Evolutionary conservation across 2,113 vertebrate genomes (phyloP).

Genomic region (Boulengerochromis microlepis): DNA sequence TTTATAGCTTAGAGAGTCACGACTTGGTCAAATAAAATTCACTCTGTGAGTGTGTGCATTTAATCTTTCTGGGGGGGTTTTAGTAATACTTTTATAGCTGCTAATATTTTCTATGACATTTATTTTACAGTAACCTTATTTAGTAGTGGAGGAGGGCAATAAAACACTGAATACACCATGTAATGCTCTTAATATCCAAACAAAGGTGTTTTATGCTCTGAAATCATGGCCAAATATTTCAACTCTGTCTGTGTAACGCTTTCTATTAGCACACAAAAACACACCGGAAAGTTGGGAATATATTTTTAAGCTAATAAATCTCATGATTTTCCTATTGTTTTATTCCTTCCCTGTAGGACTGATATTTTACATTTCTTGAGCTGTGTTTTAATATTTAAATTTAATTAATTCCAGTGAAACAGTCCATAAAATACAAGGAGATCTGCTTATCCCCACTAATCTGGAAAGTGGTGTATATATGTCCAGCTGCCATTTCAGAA

Average conservation of each 20-base stretch:
- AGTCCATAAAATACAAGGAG: background rate
- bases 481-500: background rate
- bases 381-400: background rate
- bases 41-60: background rate
- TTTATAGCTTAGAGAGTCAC: background rate
- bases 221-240: background rate
- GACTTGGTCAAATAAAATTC: conserved; percentile 10
- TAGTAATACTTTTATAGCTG: background rate
- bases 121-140: background rate
- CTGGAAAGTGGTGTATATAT: background rate
- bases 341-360: background rate
- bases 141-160: background rate
- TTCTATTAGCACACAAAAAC: background rate
- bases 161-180: background rate
- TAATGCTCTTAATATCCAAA: background rate
- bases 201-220: background rate
- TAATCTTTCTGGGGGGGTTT: background rate
- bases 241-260: background rate
- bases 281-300: background rate
- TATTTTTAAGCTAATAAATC: background rate
- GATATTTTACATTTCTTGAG: background rate
- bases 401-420: background rate
- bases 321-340: background rate
- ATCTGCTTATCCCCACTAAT: background rate
- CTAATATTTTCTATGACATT: conserved; percentile 13